Percentiles rank a stretch among this genome's conserved stretches.
Conservation (phyloP, 1,140 invertebrate species). For the Leguminivora glycinivorella region DNA sequence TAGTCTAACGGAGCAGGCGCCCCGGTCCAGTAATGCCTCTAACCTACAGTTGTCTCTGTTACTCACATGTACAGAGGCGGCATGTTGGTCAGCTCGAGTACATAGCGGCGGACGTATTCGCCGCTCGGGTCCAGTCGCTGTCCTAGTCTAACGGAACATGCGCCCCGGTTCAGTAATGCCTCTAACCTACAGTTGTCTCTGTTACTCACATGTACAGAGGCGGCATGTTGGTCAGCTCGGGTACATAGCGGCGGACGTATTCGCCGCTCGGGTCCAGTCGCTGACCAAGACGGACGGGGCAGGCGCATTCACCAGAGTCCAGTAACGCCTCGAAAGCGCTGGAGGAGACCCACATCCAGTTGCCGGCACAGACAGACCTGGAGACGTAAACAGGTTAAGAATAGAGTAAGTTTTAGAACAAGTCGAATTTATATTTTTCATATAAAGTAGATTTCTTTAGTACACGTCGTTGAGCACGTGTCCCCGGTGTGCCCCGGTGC, state of each 20-base stretch:
- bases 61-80: conserved; percentile 84
- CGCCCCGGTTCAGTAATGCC: conserved; percentile 82
- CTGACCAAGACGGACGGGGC: conserved; percentile 84
- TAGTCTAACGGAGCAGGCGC: conserved; percentile 84
- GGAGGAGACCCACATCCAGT: conserved; percentile 91
- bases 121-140: conserved; percentile 85
- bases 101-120: conserved; percentile 84
- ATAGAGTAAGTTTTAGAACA: too few relatives aligned
- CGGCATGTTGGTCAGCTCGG: conserved; percentile 83
- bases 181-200: too few relatives aligned
- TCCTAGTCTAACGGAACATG: conserved; percentile 84
- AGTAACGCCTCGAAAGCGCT: conserved; percentile 85
- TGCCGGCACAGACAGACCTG: conserved; percentile 86
- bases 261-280: conserved; percentile 85
- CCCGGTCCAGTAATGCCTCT: conserved; percentile 82
- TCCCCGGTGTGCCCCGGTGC: too few relatives aligned
- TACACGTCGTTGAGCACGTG: too few relatives aligned
- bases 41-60: too few relatives aligned
- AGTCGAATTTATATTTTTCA: too few relatives aligned
- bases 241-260: conserved; percentile 86
- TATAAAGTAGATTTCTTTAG: too few relatives aligned
- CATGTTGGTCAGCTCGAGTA: conserved; percentile 84
- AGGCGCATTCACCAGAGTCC: conserved; percentile 83
- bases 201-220: conserved; percentile 84
- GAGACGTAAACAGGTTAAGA: not conserved